phyloP scores from a whole-genome alignment of 1,140 invertebrate species.

The Paralvinella palmiformis region DNA sequence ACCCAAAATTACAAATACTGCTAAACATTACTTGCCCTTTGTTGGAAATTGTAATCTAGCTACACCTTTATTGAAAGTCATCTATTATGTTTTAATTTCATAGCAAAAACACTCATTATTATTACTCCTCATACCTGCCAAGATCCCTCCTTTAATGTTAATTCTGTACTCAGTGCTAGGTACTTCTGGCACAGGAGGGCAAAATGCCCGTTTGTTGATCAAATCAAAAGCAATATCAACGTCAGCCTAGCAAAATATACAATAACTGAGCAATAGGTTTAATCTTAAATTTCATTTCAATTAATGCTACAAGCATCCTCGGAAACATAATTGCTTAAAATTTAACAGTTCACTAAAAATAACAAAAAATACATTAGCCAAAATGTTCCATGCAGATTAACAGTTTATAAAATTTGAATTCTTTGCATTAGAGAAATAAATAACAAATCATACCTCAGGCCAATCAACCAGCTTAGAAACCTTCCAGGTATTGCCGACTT shows the following conservation, averaged over 20 bases:
- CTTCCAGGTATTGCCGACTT: neutral
- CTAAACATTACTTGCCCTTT: neutral
- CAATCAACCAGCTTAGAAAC: neutral
- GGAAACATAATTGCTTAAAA: neutral
- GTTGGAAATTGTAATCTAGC: neutral
- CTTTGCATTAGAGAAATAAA: no score
- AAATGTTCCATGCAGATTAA: no score
- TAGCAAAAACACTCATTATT: neutral
- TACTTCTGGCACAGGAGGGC: neutral
- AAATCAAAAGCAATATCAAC: neutral
- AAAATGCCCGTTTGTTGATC: neutral
- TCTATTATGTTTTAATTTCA: neutral
- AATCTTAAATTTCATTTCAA: neutral
- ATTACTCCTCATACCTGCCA: neutral
- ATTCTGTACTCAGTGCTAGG: neutral
- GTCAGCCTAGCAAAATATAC: no score
- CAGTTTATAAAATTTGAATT: no score
- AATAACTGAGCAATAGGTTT: neutral
- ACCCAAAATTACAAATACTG: neutral
- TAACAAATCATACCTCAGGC: neutral
- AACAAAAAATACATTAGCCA: no score
- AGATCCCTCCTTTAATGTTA: constrained; percentile 1
- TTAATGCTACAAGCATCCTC: neutral
- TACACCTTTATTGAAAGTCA: neutral
- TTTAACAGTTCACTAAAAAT: no score